phyloP scores from a whole-genome alignment of 2,113 vertebrate genomes.

The Salvelinus fontinalis region DNA sequence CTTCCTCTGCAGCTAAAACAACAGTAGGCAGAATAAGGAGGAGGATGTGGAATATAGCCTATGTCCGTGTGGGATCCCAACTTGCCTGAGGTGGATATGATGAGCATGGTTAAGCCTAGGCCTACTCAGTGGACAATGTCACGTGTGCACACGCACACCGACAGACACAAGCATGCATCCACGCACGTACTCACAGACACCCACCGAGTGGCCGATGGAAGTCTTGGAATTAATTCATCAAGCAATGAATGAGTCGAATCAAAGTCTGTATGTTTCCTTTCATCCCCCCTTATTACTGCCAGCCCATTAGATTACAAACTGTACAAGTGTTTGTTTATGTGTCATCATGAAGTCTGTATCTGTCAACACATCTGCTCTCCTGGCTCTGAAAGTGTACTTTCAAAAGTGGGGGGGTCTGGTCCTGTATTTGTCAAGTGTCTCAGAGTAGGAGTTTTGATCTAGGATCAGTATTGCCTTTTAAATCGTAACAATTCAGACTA shows the following conservation, averaged over 20 bases:
- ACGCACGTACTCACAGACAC: background rate
- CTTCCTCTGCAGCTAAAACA: conserved; percentile 37
- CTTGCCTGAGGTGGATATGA: too few relatives aligned
- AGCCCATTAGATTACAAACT: too few relatives aligned
- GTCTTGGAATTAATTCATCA: background rate
- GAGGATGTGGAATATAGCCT: conserved; percentile 1
- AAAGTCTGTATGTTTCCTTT: background rate
- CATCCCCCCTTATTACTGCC: too few relatives aligned
- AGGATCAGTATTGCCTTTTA: too few relatives aligned
- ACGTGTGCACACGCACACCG: background rate
- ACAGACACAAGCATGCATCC: background rate
- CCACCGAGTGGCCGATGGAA: background rate
- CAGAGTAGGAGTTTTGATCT: too few relatives aligned
- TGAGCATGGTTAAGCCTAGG: background rate
- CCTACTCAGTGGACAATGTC: too few relatives aligned
- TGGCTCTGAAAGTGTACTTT: background rate
- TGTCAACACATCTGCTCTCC: background rate
- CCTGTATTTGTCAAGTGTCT: too few relatives aligned
- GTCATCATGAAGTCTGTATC: background rate
- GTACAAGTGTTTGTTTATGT: background rate
- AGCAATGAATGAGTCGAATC: background rate
- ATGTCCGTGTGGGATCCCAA: too few relatives aligned
- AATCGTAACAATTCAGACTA: too few relatives aligned
- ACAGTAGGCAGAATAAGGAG: conserved; percentile 1
- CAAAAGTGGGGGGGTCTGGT: background rate